These are phyloP conservation scores for Onthophagus sagittarius DNA, from an alignment of 2,888 invertebrate genomes.

Conservation along the genomic window DNA sequence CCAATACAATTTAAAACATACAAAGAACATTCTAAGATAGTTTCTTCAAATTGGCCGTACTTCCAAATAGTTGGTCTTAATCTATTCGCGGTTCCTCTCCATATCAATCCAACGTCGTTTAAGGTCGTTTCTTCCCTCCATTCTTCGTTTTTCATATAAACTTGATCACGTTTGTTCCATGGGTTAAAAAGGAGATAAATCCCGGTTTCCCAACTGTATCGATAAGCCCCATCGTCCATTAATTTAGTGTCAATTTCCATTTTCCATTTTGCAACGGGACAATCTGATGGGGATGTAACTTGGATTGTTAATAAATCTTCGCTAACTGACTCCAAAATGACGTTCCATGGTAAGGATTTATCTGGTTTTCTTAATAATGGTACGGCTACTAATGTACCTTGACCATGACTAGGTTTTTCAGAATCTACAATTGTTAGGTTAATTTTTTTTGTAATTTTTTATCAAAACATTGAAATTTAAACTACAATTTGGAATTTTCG, in stretches of 20 bases:
- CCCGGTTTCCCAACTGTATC: slow-evolving; percentile 71
- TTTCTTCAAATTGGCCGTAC: slow-evolving; percentile 82
- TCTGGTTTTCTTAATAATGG: slow-evolving; percentile 65
- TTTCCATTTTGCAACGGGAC: slow-evolving; percentile 78
- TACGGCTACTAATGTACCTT: slow-evolving; percentile 72
- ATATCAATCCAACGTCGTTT: slow-evolving; percentile 85
- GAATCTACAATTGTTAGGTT: slow-evolving; percentile 54
- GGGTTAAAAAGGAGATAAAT: slow-evolving; percentile 87
- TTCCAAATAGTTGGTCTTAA: slow-evolving; percentile 87
- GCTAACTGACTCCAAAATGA: slow-evolving; percentile 63
- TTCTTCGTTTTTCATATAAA: slow-evolving; percentile 62
- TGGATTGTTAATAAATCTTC: slow-evolving; percentile 57
- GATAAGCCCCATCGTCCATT: slow-evolving; percentile 64
- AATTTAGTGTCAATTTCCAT: slow-evolving; percentile 79
- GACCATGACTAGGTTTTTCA: slow-evolving; percentile 73
- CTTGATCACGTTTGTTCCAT: slow-evolving; percentile 74
- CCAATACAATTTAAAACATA: slow-evolving; percentile 70
- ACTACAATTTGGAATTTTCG: no score
- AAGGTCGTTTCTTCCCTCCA: slow-evolving; percentile 80
- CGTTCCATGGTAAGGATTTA: slow-evolving; percentile 68
- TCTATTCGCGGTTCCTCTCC: slow-evolving; percentile 82
- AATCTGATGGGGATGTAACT: slow-evolving; percentile 67
- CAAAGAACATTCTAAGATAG: slow-evolving; percentile 76
- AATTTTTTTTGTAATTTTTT: not conserved
- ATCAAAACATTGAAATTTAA: no score